Conservation (phyloP, 2,797 vertebrate genomes). For the Neoniphon sammara region DNA sequence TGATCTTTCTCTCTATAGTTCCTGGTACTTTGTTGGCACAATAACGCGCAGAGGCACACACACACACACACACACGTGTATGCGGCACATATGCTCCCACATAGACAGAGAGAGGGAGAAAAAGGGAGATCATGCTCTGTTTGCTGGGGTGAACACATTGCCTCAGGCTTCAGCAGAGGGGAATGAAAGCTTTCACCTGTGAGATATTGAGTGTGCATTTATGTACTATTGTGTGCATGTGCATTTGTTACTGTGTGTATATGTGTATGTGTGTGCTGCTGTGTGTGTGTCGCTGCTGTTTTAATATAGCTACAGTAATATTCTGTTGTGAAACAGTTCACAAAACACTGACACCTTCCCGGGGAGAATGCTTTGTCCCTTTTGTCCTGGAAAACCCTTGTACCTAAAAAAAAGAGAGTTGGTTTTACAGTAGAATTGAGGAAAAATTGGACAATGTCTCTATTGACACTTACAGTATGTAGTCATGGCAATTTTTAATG, state of each 20-base stretch:
- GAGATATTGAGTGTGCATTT: slow-evolving; percentile 76
- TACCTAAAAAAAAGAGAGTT: slow-evolving; percentile 50
- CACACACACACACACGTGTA: neutral
- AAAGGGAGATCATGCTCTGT: slow-evolving; percentile 76
- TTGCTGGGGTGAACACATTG: slow-evolving; percentile 76
- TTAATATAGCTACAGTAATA: slow-evolving; percentile 66
- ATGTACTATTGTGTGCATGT: slow-evolving; percentile 36
- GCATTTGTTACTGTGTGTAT: slow-evolving; percentile 58
- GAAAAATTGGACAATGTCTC: slow-evolving; percentile 30
- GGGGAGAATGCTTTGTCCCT: slow-evolving; percentile 71
- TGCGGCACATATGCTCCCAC: slow-evolving; percentile 35
- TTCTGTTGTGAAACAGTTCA: slow-evolving; percentile 58
- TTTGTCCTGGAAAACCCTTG: slow-evolving; percentile 69
- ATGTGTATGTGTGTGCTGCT: slow-evolving; percentile 12
- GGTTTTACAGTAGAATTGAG: slow-evolving; percentile 25
- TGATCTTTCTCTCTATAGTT: slow-evolving; percentile 51
- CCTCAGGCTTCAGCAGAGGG: slow-evolving; percentile 72
- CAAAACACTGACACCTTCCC: slow-evolving; percentile 66
- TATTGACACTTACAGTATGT: slow-evolving; percentile 17
- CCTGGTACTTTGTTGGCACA: slow-evolving; percentile 49
- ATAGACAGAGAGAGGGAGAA: slow-evolving; percentile 35
- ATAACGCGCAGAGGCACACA: slow-evolving; percentile 27
- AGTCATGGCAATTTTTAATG: slow-evolving; percentile 61
- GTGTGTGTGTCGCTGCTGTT: slow-evolving; percentile 34
- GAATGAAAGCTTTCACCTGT: slow-evolving; percentile 82